These are phyloP conservation scores for Onychomys torridus DNA, from an alignment of 2,797 vertebrate species.

Conservation along the genomic window DNA sequence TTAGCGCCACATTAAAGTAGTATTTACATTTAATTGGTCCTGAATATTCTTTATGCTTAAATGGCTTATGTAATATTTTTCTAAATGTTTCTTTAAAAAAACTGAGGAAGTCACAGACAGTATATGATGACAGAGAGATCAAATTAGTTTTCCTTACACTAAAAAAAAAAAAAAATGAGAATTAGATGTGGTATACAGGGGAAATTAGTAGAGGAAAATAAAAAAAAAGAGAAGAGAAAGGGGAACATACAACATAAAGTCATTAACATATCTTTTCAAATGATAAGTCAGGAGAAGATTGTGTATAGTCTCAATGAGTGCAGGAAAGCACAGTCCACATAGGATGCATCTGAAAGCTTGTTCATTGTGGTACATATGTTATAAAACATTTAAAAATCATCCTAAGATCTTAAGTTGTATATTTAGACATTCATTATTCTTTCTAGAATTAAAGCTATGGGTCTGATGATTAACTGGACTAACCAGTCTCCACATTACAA, in stretches of 20 bases:
- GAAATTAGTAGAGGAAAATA: not conserved
- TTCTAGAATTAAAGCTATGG: conserved; percentile 47
- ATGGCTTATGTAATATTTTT: conserved; percentile 21
- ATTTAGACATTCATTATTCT: conserved; percentile 28
- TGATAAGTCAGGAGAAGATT: not conserved
- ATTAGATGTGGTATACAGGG: not conserved
- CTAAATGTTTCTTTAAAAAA: conserved; percentile 20
- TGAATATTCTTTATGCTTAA: not conserved
- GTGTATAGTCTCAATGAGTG: not conserved
- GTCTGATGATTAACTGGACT: conserved; percentile 16
- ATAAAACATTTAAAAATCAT: not conserved
- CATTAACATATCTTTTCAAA: not conserved
- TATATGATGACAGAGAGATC: not conserved
- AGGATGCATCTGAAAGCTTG: not conserved
- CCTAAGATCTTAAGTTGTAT: not conserved
- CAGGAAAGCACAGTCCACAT: not conserved
- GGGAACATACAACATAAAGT: not conserved
- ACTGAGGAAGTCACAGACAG: not conserved
- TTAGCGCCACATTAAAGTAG: not conserved
- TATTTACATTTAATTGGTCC: not conserved
- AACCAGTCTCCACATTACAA: not conserved
- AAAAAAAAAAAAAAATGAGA: not conserved
- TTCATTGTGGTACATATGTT: not conserved
- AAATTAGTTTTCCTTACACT: conserved; percentile 5
- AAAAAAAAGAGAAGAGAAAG: not conserved